Evolutionary conservation across 2,888 invertebrate genomes (phyloP), one percentile per base, ranked within the genome.

Genomic region (Flabesymbios commensalis): DNA sequence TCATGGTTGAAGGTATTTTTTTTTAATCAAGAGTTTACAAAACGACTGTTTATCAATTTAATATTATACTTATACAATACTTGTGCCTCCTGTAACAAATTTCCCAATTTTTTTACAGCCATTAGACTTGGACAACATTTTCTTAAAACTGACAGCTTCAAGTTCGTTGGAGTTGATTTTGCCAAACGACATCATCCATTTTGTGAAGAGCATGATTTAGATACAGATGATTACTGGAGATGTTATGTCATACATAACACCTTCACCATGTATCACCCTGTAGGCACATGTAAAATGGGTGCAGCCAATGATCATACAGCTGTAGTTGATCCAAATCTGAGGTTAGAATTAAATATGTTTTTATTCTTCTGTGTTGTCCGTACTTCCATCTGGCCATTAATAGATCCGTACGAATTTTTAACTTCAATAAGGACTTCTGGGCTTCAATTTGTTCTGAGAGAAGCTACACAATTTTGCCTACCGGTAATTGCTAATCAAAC

Each of bases 261-360:
- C 1, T 28, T 59, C 32, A 57, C 59, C 52, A 43, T 65, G 63
- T 90, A 92, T 76, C 92, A 93, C 79, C 88, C 87, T 0, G 88
- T 88, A 0, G 91, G 92, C 1, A 90, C 89, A 0, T 90, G 90
- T 74, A 86, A 87, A 24, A 90, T 91, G 76, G 91, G 90, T 1
- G 76, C 69, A 17, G 61, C 36, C 1, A 72, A 75, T 3, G 83
- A 84, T 63, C 53, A 62, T 1, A 70, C 76, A 74, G 84, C 86
- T 1, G 92, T 91, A 0, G 89, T 92, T 0, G 89, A 92, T 74
- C 82, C 87, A 2, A 75, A 86, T 22, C 69, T 79, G 3, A 72
- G 76, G 77, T 75, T 49, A 19, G 28, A 10, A 32, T 14, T 24
- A 33, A 31, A 22, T 7, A 39, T 26, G 22, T 19, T 7, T 10